These are phyloP conservation scores for Strigamia maritima DNA, from an alignment of 2,888 invertebrate genomes.

Conservation along the genomic window DNA sequence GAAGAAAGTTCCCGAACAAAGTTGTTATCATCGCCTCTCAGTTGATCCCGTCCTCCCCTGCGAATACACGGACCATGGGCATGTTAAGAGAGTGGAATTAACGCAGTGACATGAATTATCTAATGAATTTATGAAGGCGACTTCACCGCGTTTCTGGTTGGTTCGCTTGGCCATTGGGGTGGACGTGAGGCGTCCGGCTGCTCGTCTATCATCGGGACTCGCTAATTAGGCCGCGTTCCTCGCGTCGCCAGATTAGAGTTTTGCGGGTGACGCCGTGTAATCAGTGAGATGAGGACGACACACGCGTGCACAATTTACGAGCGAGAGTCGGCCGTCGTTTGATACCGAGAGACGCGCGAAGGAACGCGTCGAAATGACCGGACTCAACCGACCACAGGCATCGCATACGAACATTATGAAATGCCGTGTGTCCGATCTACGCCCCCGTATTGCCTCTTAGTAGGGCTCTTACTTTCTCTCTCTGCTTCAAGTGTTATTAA, in stretches of 20 bases:
- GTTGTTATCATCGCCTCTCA: constrained; percentile 22
- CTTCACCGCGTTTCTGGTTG: constrained; percentile 23
- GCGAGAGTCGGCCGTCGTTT: constrained; percentile 2
- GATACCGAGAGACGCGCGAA: background rate
- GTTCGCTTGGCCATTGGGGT: constrained; percentile 21
- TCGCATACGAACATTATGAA: constrained; percentile 6
- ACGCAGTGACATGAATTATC: constrained; percentile 24
- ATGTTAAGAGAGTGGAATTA: constrained; percentile 27
- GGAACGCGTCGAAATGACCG: constrained; percentile 21
- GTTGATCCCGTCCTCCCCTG: constrained; percentile 5
- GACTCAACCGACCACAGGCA: constrained; percentile 13
- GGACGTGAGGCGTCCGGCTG: constrained; percentile 27
- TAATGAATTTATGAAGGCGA: constrained; percentile 25
- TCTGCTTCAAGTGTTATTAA: constrained; percentile 8
- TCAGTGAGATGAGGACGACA: constrained; percentile 16
- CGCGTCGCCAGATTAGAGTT: constrained; percentile 29
- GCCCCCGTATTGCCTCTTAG: background rate
- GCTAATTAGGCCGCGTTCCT: constrained; percentile 18
- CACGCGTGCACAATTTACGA: constrained; percentile 17
- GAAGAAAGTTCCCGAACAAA: background rate
- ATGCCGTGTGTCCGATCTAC: background rate
- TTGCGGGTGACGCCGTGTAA: constrained; percentile 29
- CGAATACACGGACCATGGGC: constrained; percentile 13
- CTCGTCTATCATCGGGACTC: constrained; percentile 9
- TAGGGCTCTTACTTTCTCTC: background rate